Base-by-base conservation (phyloP, 1,140 invertebrate genomes). In the Wasmannia auropunctata region DNA sequence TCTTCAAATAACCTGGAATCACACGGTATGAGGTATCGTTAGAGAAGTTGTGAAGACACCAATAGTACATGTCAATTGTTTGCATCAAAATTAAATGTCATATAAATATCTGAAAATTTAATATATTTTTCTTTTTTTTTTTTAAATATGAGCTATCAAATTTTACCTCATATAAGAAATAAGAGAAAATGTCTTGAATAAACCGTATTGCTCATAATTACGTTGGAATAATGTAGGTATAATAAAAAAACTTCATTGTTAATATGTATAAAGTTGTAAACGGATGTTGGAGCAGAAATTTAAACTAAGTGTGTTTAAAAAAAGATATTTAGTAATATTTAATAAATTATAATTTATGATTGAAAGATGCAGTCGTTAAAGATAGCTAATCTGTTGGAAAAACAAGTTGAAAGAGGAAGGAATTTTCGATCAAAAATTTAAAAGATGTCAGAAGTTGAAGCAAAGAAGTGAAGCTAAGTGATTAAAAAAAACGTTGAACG, bases 1-100 rank as follows among this genome's bases (percentile, higher is more conserved):
- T 98, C 97, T 93, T 99, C 98, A 94, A 99, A 99, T 88, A 99
- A 95, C 94, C 98, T 98, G 96, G 5, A 94, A 94, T 34, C 60
- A 76, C 0, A 87, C 2, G 28, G 28, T 40, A 2, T 8, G 10
- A 6, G 49, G 14, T 14, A 10, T 43, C 4, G 10, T 79, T 65
- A 49, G 40, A 43, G 19, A 1, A 43, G 16, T 67, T 67, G 11
- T n/a, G 3, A 22, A 43, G 2, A 6, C 2, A 3, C 3, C 28
- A 77, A 58, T 25, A 10, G 22, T 14, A n/a, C 6, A 31, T 28
- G 1, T 0, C 0, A 40, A 8, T 31, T 70, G 16, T 14, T 28
- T 19, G 19, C n/a, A n/a, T 54, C 10, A 54, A 28, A 51, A 51
- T 2, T 65, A 22, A 34, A 3, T 69, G 1, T 70, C 22, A 28